These are phyloP conservation scores for Dromococcyx pavoninus DNA, from an alignment of 2,797 vertebrate genomes.

Conservation along the genomic window DNA sequence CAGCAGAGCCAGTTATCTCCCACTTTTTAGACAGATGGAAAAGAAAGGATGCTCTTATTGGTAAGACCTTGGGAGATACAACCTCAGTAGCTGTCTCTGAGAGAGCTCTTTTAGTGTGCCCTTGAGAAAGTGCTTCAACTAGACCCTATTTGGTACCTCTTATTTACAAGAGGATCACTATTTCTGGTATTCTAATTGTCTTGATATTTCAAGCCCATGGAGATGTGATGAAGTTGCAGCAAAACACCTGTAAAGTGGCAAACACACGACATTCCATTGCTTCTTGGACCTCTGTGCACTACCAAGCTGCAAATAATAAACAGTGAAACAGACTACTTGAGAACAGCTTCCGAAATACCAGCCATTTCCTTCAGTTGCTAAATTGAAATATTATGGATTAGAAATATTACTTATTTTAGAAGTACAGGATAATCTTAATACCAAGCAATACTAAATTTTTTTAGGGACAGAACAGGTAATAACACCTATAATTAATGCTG, in stretches of 20 bases:
- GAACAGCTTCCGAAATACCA: background rate
- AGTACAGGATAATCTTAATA: background rate
- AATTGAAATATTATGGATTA: background rate
- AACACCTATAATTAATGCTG: background rate
- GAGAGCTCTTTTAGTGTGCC: background rate
- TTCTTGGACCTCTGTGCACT: background rate
- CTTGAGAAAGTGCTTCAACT: background rate
- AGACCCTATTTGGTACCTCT: background rate
- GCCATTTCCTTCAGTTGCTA: background rate
- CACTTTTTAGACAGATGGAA: background rate
- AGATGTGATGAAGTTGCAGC: background rate
- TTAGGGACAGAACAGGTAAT: background rate
- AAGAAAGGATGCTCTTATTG: background rate
- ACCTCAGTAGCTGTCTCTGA: background rate
- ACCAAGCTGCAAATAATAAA: background rate
- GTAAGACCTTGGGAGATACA: background rate
- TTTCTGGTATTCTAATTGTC: background rate
- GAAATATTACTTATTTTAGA: background rate
- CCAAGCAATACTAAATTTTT: background rate
- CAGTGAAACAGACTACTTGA: background rate
- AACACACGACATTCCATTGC: rapidly evolving
- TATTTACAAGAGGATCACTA: background rate
- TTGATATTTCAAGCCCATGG: background rate
- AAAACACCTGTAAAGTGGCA: background rate
- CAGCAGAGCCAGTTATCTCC: background rate